Evolutionary conservation across 2,888 invertebrate species (phyloP).

Genomic region (Druceiella hillmani): DNA sequence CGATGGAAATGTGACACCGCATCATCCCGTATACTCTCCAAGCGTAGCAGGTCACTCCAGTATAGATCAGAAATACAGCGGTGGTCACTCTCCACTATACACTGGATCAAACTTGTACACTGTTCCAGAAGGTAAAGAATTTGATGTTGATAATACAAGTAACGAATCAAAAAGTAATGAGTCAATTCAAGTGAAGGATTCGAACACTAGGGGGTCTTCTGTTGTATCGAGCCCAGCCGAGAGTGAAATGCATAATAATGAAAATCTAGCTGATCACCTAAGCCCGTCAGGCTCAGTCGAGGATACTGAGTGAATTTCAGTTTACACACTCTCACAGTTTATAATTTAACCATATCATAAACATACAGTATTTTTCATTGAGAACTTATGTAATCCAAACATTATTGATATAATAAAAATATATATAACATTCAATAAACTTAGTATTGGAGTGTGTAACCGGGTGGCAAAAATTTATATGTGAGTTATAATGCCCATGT

Average conservation of each 20-base stretch:
- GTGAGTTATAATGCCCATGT: too few relatives aligned
- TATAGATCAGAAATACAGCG: constrained; percentile 2
- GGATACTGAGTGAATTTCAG: too few relatives aligned
- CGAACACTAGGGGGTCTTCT: constrained; percentile 1
- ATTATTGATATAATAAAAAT: too few relatives aligned
- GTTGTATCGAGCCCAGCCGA: constrained; percentile 12
- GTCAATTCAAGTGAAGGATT: constrained; percentile 13
- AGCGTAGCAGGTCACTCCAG: constrained; percentile 18
- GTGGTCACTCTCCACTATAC: constrained; percentile 16
- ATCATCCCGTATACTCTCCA: constrained; percentile 19
- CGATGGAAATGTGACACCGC: constrained; percentile 9
- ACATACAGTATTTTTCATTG: too few relatives aligned
- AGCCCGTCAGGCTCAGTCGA: constrained; percentile 10
- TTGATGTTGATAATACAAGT: constrained; percentile 11
- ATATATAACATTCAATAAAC: too few relatives aligned
- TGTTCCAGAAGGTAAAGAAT: constrained; percentile 9
- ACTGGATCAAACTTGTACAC: constrained; percentile 16
- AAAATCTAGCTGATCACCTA: constrained; percentile 1
- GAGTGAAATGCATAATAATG: constrained; percentile 2
- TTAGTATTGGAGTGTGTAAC: too few relatives aligned
- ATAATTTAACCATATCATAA: too few relatives aligned
- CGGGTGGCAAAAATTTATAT: too few relatives aligned
- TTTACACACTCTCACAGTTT: too few relatives aligned
- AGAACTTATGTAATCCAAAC: too few relatives aligned
- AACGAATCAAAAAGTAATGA: constrained; percentile 17